phyloP scores from a whole-genome alignment of 2,888 invertebrate genomes.

The Apotomis betuletana region DNA sequence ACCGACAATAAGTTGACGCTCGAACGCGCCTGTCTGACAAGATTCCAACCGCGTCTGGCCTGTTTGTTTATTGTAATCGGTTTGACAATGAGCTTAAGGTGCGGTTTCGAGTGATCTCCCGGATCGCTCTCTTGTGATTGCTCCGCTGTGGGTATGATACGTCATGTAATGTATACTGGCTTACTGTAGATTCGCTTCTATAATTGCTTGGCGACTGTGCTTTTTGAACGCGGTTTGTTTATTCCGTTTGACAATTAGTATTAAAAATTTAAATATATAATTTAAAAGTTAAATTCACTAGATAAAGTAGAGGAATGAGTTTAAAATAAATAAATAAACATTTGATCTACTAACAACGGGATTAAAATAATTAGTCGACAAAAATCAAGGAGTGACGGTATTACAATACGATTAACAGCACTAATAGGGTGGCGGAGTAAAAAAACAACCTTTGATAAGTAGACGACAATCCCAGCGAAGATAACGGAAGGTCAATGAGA shows the following conservation, averaged over 20 bases:
- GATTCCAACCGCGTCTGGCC: conserved; percentile 84
- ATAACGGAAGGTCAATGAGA: conserved; percentile 82
- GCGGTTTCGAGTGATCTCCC: conserved; percentile 83
- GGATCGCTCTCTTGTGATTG: conserved; percentile 73
- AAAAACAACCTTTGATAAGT: conserved; percentile 48
- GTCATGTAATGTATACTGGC: conserved; percentile 75
- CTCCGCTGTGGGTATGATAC: conserved; percentile 82
- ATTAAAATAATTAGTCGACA: not conserved
- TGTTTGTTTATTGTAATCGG: conserved; percentile 84
- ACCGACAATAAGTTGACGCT: conserved; percentile 84
- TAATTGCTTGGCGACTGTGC: conserved; percentile 79
- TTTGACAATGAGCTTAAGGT: conserved; percentile 84
- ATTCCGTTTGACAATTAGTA: conserved; percentile 38
- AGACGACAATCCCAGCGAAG: conserved; percentile 70
- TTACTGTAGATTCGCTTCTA: conserved; percentile 81
- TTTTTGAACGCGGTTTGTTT: conserved; percentile 57
- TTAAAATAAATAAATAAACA: conserved; percentile 1
- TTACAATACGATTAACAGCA: conserved; percentile 37
- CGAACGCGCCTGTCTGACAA: conserved; percentile 84
- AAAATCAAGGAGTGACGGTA: conserved; percentile 3
- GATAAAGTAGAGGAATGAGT: too few relatives aligned
- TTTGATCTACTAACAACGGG: not conserved
- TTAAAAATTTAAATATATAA: not conserved
- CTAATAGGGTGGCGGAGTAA: conserved; percentile 39
- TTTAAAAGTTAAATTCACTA: not conserved